These are phyloP conservation scores for Melanostoma mellinum DNA, from an alignment of 2,888 invertebrate genomes.

Conservation along the genomic window DNA sequence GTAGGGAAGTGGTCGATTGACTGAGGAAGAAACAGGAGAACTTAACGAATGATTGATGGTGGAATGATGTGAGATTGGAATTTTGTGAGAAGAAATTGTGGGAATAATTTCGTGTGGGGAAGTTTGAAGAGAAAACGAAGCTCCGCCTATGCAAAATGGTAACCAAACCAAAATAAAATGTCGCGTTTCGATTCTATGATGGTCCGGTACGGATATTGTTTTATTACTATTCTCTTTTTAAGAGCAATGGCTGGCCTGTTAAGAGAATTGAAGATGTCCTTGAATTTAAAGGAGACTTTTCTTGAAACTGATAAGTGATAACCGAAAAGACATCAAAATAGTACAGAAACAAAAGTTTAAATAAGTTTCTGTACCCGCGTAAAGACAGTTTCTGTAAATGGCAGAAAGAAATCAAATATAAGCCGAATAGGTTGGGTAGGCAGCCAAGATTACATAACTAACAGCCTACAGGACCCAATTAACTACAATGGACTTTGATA, in stretches of 20 bases:
- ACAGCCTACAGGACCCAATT: too few species aligned
- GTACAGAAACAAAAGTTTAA: too few species aligned
- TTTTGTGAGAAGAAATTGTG: constrained; percentile 19
- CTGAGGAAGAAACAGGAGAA: constrained; percentile 53
- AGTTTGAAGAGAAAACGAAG: constrained; percentile 29
- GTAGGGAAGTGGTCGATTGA: constrained; percentile 39
- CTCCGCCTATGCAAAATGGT: constrained; percentile 47
- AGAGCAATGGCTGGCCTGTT: neutral
- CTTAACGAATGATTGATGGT: constrained; percentile 65
- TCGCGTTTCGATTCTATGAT: constrained; percentile 13
- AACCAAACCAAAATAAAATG: constrained; percentile 1
- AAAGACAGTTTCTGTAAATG: too few species aligned
- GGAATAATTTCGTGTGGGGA: constrained; percentile 31
- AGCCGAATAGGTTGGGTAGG: too few species aligned
- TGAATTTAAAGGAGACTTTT: too few species aligned
- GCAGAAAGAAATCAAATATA: too few species aligned
- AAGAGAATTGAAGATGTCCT: constrained; percentile 2
- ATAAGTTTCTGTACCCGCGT: too few species aligned
- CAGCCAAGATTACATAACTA: too few species aligned
- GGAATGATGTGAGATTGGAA: constrained; percentile 9
- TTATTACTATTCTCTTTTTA: constrained; percentile 21
- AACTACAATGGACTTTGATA: too few species aligned
- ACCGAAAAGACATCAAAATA: too few species aligned
- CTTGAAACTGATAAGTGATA: too few species aligned
- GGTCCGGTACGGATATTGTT: constrained; percentile 5